Percentiles rank a stretch among this genome's conserved stretches.
Evolutionary conservation across 2,113 vertebrate genomes (phyloP).

Genomic region (Copsychus sechellarum): DNA sequence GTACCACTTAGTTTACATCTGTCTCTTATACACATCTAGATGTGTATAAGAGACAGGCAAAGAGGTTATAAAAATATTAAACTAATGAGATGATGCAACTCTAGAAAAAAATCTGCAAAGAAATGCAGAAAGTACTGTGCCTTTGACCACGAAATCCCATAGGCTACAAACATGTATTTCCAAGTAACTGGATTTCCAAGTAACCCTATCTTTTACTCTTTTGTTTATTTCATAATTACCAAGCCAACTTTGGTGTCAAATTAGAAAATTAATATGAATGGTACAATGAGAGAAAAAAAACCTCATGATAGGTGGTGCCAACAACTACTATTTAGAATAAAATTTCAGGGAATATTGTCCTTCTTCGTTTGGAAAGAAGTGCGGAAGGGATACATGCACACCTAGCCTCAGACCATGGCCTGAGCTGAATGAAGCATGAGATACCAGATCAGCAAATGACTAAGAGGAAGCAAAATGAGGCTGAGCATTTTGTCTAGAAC

Average conservation of each 20-base stretch:
- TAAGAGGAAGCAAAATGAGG: background rate
- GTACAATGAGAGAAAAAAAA: background rate
- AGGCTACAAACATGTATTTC: background rate
- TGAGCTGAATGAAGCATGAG: background rate
- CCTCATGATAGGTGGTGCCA: background rate
- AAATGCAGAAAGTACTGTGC: background rate
- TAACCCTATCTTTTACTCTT: background rate
- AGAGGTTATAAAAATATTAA: background rate
- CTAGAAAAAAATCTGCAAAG: background rate
- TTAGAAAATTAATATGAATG: background rate
- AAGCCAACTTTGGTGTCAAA: background rate
- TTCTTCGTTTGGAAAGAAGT: background rate
- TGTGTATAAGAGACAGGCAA: no score
- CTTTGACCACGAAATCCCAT: background rate
- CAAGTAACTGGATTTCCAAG: background rate
- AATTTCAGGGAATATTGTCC: background rate
- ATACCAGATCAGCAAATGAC: background rate
- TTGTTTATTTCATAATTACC: background rate
- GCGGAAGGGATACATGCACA: rapidly evolving
- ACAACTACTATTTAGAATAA: background rate
- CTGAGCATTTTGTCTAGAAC: background rate
- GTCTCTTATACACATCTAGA: no score
- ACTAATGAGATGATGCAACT: background rate
- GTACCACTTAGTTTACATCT: background rate
- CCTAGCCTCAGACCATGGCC: background rate